These are phyloP conservation scores for Lepidothrix coronata DNA, from an alignment of 2,113 vertebrate genomes.

Conservation along the genomic window DNA sequence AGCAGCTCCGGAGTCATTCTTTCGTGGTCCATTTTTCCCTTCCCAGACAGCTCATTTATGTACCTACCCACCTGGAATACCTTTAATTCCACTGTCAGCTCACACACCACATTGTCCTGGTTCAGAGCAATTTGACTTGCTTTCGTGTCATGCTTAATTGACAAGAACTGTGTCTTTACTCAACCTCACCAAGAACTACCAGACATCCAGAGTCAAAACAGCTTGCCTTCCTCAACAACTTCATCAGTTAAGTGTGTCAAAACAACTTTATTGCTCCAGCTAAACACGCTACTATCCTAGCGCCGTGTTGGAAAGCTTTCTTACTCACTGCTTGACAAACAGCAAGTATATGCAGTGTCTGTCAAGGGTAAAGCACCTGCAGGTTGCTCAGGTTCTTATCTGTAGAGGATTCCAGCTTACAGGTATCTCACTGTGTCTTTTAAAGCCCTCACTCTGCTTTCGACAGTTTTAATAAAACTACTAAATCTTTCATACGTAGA, in stretches of 20 bases:
- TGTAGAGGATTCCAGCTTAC: neutral
- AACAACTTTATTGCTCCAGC: slow-evolving; percentile 20
- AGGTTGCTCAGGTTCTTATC: neutral
- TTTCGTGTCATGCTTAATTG: neutral
- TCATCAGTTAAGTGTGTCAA: slow-evolving; percentile 17
- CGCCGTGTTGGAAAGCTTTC: neutral
- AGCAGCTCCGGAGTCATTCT: neutral
- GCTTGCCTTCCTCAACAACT: neutral
- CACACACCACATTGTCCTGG: accelerated
- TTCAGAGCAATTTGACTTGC: neutral
- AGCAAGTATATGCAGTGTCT: neutral
- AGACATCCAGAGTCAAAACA: slow-evolving; percentile 45
- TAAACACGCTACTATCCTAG: neutral
- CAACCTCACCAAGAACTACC: neutral
- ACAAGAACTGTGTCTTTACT: neutral
- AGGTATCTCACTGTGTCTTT: accelerated
- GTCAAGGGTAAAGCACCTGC: neutral
- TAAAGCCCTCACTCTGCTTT: neutral
- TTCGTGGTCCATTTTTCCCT: neutral
- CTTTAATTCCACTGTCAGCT: neutral
- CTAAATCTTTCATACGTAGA: neutral
- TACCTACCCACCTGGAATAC: neutral
- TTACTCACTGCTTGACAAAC: neutral
- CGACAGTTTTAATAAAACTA: neutral
- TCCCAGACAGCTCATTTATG: neutral